Percentiles rank a stretch among this genome's conserved stretches.
phyloP scores from a whole-genome alignment of 1,140 invertebrate species.

The Calliphora vicina region DNA sequence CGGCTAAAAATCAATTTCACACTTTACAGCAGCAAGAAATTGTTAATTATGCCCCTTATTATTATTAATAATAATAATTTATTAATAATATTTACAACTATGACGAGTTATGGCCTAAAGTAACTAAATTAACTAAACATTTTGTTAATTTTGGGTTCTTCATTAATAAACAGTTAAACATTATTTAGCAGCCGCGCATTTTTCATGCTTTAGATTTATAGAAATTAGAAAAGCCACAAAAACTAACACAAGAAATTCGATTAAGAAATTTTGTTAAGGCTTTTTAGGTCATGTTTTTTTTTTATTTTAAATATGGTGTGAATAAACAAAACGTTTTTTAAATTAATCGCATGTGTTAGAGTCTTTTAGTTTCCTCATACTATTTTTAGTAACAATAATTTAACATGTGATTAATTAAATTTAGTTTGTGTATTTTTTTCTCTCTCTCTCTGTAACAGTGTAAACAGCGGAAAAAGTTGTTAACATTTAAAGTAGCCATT shows the following conservation, averaged over 20 bases:
- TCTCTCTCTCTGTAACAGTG: neutral
- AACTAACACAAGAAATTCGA: neutral
- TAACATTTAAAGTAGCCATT: neutral
- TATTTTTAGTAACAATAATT: neutral
- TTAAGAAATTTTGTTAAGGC: neutral
- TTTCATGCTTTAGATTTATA: neutral
- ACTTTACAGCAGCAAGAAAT: neutral
- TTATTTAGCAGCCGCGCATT: neutral
- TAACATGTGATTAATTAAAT: neutral
- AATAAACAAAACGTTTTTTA: no score
- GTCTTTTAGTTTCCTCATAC: neutral
- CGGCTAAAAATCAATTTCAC: neutral
- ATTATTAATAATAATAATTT: neutral
- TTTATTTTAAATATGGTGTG: neutral
- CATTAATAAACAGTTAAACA: neutral
- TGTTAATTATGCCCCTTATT: neutral
- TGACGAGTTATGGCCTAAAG: neutral
- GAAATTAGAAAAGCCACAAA: neutral
- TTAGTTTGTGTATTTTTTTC: neutral
- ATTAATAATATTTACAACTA: neutral
- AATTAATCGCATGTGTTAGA: neutral
- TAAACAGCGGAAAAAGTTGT: neutral
- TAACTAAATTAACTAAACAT: neutral
- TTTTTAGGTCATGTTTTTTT: neutral
- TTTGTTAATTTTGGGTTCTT: neutral